Percentiles rank a stretch among this genome's conserved stretches.
Evolutionary conservation across 2,888 invertebrate species (phyloP).

Genomic region (Lypha dubia): DNA sequence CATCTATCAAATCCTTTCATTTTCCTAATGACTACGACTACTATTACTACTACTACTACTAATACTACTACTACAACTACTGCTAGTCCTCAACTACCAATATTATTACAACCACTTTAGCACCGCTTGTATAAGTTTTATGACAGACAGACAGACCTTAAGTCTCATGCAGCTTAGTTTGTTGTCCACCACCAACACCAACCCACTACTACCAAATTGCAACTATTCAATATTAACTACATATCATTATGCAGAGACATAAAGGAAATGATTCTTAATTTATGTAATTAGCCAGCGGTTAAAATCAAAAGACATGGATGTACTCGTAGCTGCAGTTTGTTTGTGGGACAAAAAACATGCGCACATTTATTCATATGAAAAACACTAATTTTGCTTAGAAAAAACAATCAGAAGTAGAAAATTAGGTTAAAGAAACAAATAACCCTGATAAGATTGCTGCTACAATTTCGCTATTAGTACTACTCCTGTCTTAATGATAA

Average conservation of each 20-base stretch:
- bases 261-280: constrained; percentile 20
- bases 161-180: constrained; percentile 50
- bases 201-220: constrained; percentile 55
- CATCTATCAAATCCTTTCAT: constrained; percentile 73
- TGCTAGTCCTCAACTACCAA: too few relatives aligned
- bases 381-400: too few relatives aligned
- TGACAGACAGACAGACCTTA: constrained; percentile 34
- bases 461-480: too few relatives aligned
- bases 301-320: background rate
- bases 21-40: constrained; percentile 71
- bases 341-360: too few relatives aligned
- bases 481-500: too few relatives aligned
- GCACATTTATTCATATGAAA: too few relatives aligned
- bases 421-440: too few relatives aligned
- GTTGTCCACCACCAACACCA: constrained; percentile 66
- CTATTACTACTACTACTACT: constrained; percentile 34
- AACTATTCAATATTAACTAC: constrained; percentile 42
- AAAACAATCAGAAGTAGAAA: too few relatives aligned
- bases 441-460: too few relatives aligned
- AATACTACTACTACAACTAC: constrained; percentile 38
- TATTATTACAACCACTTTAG: constrained; percentile 33
- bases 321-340: too few relatives aligned
- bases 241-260: constrained; percentile 10
- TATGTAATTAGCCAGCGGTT: background rate
- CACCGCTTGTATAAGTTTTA: constrained; percentile 4